phyloP scores from a whole-genome alignment of 64 coral and sea anemone genomes.

The Stichodactyla helianthus region DNA sequence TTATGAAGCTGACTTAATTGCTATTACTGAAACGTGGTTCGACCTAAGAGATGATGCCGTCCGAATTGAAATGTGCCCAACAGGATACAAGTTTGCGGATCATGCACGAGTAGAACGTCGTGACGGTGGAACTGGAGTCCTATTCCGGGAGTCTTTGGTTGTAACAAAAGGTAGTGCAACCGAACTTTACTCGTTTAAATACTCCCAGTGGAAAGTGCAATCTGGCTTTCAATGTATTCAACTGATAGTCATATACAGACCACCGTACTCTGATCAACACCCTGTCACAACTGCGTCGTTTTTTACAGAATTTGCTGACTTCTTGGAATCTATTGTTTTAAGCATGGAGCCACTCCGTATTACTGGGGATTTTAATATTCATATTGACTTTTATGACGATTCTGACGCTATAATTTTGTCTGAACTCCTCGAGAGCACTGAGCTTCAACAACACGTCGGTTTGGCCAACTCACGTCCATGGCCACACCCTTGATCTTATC shows the following conservation, averaged over 20 bases:
- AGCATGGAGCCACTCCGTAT: neutral
- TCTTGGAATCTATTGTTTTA: neutral
- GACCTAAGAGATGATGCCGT: conserved; percentile 17
- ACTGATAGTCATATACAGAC: conserved; percentile 28
- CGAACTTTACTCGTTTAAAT: conserved; percentile 22
- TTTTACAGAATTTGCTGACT: neutral
- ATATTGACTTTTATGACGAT: neutral
- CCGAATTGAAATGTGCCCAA: conserved; percentile 33
- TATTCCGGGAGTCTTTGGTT: conserved; percentile 29
- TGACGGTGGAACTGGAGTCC: conserved; percentile 22
- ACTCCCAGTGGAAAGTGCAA: conserved; percentile 30
- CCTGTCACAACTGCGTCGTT: neutral
- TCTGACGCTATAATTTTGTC: neutral
- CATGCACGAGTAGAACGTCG: conserved; percentile 27
- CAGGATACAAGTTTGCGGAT: conserved; percentile 21
- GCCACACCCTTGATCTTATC: conserved; percentile 20
- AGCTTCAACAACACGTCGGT: conserved; percentile 13
- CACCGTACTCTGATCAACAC: conserved; percentile 16
- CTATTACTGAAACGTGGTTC: conserved; percentile 51
- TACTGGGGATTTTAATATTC: neutral
- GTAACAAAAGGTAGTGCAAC: neutral
- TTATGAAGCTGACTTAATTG: too few relatives aligned
- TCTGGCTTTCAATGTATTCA: conserved; percentile 11
- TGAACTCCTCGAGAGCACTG: conserved; percentile 23
- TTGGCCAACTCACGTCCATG: neutral